These are phyloP conservation scores for Lethenteron camtschaticum DNA, from an alignment of 2,113 vertebrate species.

Conservation along the genomic window DNA sequence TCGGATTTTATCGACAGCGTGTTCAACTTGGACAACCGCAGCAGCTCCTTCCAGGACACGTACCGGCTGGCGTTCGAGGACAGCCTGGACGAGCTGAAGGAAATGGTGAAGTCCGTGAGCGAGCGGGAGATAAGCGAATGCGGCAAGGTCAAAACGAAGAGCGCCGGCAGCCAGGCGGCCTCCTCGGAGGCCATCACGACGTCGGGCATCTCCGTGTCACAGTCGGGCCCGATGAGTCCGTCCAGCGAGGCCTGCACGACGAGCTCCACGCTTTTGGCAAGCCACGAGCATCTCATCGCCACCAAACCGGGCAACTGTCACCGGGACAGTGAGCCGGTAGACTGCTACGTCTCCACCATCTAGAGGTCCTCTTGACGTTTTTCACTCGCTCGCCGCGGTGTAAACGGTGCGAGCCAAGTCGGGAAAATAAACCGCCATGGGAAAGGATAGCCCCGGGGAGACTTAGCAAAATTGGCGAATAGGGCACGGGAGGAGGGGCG, in stretches of 20 bases:
- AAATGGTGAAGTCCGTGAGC: conserved; percentile 34
- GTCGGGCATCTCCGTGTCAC: conserved; percentile 81
- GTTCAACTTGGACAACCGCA: conserved; percentile 76
- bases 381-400: no score
- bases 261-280: conserved; percentile 49
- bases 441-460: no score
- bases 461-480: no score
- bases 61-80: conserved; percentile 16
- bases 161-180: conserved; percentile 67
- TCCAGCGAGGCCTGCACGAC: conserved; percentile 88
- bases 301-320: conserved; percentile 15
- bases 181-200: conserved; percentile 55
- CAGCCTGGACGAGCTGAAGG: conserved; percentile 23
- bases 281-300: conserved; percentile 39
- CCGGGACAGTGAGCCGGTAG: neutral
- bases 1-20: conserved; percentile 93
- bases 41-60: conserved; percentile 69
- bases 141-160: conserved; percentile 84
- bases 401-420: no score
- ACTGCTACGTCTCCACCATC: conserved; percentile 3
- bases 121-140: conserved; percentile 64
- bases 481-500: no score
- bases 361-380: neutral
- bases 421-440: no score
- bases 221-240: conserved; percentile 83